phyloP scores from a whole-genome alignment of 2,113 vertebrate species.

The Amia ocellicauda region DNA sequence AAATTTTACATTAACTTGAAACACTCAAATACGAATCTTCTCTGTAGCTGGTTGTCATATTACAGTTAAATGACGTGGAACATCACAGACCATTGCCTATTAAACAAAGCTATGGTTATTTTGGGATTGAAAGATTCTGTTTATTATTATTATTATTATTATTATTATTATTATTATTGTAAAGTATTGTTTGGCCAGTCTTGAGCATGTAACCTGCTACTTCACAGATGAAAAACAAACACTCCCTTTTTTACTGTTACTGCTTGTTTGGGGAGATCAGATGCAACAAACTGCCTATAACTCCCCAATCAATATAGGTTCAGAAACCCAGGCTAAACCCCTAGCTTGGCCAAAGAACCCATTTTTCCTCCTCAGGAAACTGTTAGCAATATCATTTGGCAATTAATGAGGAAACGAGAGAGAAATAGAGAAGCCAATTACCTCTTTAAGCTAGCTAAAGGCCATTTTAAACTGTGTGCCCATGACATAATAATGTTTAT shows the following conservation, averaged over 20 bases:
- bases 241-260: constrained; percentile 43
- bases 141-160: too few species aligned
- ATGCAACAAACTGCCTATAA: constrained; percentile 41
- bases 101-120: too few species aligned
- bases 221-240: constrained; percentile 54
- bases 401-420: constrained; percentile 76
- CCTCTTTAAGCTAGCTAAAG: constrained; percentile 78
- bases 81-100: too few species aligned
- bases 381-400: constrained; percentile 70
- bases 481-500: constrained; percentile 86
- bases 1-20: too few species aligned
- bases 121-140: too few species aligned
- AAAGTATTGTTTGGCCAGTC: too few species aligned
- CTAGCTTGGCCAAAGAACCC: constrained; percentile 49
- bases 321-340: constrained; percentile 51
- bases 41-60: too few species aligned
- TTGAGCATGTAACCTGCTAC: constrained; percentile 36
- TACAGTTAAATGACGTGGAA: too few species aligned
- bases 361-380: constrained; percentile 59
- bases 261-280: constrained; percentile 55
- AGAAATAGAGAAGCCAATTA: constrained; percentile 79
- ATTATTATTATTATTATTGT: too few species aligned
- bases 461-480: constrained; percentile 84
- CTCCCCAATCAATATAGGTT: constrained; percentile 44
- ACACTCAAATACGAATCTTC: too few species aligned